These are phyloP conservation scores for Ifrita kowaldi DNA, from an alignment of 2,113 vertebrate species.

Conservation along the genomic window DNA sequence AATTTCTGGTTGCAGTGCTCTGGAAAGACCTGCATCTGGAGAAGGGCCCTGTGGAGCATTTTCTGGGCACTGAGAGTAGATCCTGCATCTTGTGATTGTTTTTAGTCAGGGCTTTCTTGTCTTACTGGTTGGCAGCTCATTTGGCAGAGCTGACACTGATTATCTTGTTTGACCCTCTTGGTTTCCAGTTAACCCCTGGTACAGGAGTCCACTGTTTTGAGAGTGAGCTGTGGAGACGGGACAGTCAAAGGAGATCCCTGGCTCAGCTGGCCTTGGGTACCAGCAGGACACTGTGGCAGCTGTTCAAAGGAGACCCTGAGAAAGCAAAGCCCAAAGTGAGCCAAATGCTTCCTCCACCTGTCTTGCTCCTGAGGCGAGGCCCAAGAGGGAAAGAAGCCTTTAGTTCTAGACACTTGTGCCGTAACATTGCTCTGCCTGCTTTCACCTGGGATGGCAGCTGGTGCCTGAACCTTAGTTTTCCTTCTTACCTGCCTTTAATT, in stretches of 20 bases:
- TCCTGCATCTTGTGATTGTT: neutral
- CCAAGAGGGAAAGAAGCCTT: neutral
- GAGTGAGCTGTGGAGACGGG: fast-evolving
- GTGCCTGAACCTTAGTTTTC: neutral
- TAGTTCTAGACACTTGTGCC: neutral
- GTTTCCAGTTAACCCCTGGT: neutral
- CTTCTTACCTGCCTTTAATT: neutral
- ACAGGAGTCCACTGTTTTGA: neutral
- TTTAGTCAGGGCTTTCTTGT: neutral
- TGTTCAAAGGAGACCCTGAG: neutral
- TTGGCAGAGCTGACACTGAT: neutral
- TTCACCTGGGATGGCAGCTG: neutral
- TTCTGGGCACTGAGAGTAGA: neutral
- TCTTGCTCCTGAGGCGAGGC: neutral
- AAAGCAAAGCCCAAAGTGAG: neutral
- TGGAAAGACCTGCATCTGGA: neutral
- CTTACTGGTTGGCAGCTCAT: neutral
- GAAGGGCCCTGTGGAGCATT: neutral
- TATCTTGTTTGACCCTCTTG: neutral
- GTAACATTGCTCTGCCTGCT: neutral
- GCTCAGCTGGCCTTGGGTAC: neutral
- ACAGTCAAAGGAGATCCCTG: neutral
- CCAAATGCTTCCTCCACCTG: neutral
- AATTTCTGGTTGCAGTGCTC: neutral
- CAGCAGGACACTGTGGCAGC: neutral